A percentile compares a stretch with the other conserved stretches of the same genome.
These are phyloP conservation scores for Sylvietta virens DNA, from an alignment of 2,113 vertebrate species.

Conservation along the genomic window DNA sequence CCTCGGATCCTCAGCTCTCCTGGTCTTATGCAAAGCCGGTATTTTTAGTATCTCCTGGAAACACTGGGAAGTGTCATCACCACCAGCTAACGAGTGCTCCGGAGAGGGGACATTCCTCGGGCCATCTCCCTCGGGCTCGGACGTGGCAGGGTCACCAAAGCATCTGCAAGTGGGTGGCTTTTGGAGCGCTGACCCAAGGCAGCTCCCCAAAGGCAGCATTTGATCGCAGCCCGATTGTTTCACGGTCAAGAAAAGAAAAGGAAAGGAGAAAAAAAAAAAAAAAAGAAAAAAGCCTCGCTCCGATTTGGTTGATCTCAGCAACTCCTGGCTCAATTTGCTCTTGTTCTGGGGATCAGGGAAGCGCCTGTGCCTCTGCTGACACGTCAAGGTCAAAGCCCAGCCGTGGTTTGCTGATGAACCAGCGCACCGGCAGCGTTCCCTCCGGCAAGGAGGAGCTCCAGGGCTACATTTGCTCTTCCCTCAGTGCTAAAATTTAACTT, in stretches of 20 bases:
- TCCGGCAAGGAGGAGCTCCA: neutral
- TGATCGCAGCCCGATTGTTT: neutral
- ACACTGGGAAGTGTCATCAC: neutral
- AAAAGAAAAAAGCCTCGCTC: neutral
- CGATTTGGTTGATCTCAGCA: neutral
- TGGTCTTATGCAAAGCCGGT: neutral
- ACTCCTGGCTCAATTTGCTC: neutral
- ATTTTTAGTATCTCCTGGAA: conserved; percentile 56
- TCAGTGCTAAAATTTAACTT: neutral
- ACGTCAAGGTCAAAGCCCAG: conserved; percentile 30
- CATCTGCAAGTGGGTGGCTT: conserved; percentile 8
- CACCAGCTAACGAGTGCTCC: neutral
- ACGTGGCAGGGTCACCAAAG: neutral
- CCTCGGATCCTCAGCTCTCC: neutral
- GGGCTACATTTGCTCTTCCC: neutral
- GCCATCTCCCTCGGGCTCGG: neutral
- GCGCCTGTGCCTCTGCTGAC: neutral
- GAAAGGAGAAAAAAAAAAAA: neutral
- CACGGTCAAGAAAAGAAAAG: neutral
- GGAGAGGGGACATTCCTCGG: conserved; percentile 2
- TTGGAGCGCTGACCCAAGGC: neutral
- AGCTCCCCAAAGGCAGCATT: neutral
- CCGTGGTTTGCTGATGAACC: neutral
- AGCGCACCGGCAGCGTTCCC: neutral
- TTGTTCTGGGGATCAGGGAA: neutral